Base-by-base conservation (phyloP, 2,113 vertebrate species). In the Leiothrix lutea region DNA sequence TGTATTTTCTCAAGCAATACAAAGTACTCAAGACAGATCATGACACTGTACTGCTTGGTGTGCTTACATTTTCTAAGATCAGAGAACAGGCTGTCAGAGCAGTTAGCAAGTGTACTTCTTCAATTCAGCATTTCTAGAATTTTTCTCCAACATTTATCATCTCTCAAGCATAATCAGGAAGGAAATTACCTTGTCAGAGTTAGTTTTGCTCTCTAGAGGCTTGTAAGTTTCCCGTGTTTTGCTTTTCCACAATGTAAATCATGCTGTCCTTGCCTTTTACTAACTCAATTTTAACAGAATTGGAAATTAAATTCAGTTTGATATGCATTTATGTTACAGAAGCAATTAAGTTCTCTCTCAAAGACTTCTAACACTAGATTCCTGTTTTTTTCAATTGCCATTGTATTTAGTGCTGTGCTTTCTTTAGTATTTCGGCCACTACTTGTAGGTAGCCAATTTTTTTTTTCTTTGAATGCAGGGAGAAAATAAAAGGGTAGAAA, bases 81-180 rank as follows among this genome's bases (percentile, higher is more conserved):
- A 89, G 54, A 85, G 53, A 91, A 56, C 17, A 92, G 24, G 14
- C n/a, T 93, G 74, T 72, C 87, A 87, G 61, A 94, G 56, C 5
- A 8, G 38, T 70, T 88, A 91, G 65, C 38, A 80, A 79, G 14
- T 45, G 13, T 42, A 20, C 29, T 92, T 66, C 67, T 94, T 90
- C 69, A 79, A 2, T 80, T 62, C 77, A 67, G 9, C 60, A 61
- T 90, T 92, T 92, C 77, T 80, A 89, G 61, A 93, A 36, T 87
- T 94, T 95, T 83, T 42, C 60, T 33, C 70, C 58, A 91, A 77
- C 13, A 25, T 58, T 44, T 74, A 69, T 82, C 20, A 58, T 42
- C 61, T 93, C 67, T 95, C 66, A 89, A 87, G 66, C 33, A 58
- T 47, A 94, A 89, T 89, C 71, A 96, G 48, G 60, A 86, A 82